Evolutionary conservation across 2,797 vertebrate genomes (phyloP).

Genomic region (Eulemur coronatus): DNA sequence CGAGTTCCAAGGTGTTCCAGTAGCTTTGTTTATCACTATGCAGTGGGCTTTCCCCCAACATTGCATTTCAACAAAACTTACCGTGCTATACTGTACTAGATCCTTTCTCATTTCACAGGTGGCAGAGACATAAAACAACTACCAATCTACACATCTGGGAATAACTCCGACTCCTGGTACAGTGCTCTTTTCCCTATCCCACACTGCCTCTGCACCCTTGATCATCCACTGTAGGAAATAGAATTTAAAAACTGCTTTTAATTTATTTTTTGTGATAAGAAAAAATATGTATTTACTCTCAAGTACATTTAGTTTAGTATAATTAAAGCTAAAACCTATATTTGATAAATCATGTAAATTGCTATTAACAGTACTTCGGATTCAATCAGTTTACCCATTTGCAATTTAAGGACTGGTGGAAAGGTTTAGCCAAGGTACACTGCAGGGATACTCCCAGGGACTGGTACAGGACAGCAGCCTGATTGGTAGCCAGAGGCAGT

Average conservation of each 20-base stretch:
- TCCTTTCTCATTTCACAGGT: neutral
- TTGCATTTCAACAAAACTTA: neutral
- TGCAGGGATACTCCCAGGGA: neutral
- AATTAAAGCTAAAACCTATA: slow-evolving; percentile 14
- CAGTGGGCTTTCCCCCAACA: neutral
- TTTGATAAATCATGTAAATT: neutral
- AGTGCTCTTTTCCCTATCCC: neutral
- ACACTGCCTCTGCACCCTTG: neutral
- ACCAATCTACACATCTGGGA: neutral
- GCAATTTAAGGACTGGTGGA: neutral
- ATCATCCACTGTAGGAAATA: neutral
- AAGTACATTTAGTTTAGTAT: neutral
- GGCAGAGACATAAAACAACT: neutral
- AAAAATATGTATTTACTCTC: neutral
- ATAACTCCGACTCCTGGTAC: neutral
- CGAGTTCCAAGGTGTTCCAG: neutral
- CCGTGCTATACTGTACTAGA: neutral
- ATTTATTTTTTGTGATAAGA: neutral
- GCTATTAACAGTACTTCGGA: neutral
- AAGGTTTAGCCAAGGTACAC: neutral
- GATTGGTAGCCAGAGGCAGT: neutral
- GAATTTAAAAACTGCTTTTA: neutral
- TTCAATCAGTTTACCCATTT: neutral
- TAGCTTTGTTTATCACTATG: neutral
- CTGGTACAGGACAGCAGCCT: neutral